These are phyloP conservation scores for Oceanodroma leucorhoa DNA, from an alignment of 2,797 vertebrate genomes.

Conservation along the genomic window DNA sequence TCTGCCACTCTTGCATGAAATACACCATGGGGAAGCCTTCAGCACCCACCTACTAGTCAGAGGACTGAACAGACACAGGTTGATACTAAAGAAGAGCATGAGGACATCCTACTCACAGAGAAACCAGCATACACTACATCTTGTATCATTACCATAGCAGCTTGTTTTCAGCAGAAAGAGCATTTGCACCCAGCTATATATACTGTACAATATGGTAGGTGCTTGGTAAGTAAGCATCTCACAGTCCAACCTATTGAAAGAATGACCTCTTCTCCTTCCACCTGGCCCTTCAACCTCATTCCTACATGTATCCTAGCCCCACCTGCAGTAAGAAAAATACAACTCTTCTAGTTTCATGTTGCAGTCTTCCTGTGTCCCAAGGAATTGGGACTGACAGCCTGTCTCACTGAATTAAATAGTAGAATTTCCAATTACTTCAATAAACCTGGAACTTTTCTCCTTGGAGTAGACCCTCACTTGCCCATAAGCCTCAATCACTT, in stretches of 20 bases:
- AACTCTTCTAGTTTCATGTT: background rate
- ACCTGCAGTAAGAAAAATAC: background rate
- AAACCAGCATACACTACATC: background rate
- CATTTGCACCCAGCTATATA: background rate
- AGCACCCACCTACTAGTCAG: background rate
- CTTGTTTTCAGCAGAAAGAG: background rate
- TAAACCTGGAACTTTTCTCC: background rate
- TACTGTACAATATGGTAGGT: background rate
- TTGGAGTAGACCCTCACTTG: background rate
- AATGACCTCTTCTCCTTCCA: background rate
- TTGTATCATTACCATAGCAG: background rate
- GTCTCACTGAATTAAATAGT: background rate
- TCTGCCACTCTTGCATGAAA: background rate
- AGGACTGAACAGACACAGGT: background rate
- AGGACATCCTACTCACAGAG: background rate
- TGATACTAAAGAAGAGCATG: background rate
- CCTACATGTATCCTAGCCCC: background rate
- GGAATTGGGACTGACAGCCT: background rate
- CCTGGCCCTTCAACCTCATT: background rate
- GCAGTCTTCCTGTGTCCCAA: background rate
- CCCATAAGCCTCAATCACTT: background rate
- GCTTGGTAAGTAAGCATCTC: background rate
- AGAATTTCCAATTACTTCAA: background rate
- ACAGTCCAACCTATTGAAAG: background rate
- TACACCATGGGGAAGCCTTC: background rate